Base-by-base conservation (phyloP, 1,140 invertebrate genomes). In the Dreissena rostriformis region DNA sequence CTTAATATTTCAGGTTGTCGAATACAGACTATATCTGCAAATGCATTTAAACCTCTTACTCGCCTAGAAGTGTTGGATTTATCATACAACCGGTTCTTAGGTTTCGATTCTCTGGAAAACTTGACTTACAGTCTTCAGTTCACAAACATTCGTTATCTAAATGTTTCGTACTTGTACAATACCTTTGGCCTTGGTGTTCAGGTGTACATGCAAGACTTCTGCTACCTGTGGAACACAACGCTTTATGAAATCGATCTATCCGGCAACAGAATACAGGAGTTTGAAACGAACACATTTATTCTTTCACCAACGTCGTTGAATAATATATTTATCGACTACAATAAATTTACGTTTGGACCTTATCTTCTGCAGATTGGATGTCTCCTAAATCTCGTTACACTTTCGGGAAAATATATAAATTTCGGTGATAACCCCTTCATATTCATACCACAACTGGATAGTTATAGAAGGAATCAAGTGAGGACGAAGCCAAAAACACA, bases 161-260 rank as follows among this genome's bases (percentile, higher is more conserved):
- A 82, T 12, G 53, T 57, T 26, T 81, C 74, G 24, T 65, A 68
- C 19, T 61, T 86, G 0, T 19, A 76, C 51, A 52, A 0, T 39
- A 53, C 72, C 1, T 77, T 76, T 24, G 71, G 66, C 0, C 2
- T 75, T 17, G 61, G 78, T 10, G 70, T 63, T 7, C 10, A 28
- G 28, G 7, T 86, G 14, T 65, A 14, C 1, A 24, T 39, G 12
- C 1, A 26, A 17, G 67, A 82, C 66, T n/a, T 76, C 8, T 70
- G 67, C 22, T 82, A 71, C 63, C 57, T 86, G 7, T 74, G 72
- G 63, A 77, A 86, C 28, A 86, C 80, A 29, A 78, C 26, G 49
- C 53, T 71, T 5, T 22, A n/a, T 26, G 81, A 70, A 70, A 39
- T 70, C 49, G 66, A 22, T n/a, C 24, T 76, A 14, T 39, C 11